Evolutionary conservation across 2,797 vertebrate genomes (phyloP), one percentile per base, ranked within the genome.

Genomic region (Sebastes cheni): DNA sequence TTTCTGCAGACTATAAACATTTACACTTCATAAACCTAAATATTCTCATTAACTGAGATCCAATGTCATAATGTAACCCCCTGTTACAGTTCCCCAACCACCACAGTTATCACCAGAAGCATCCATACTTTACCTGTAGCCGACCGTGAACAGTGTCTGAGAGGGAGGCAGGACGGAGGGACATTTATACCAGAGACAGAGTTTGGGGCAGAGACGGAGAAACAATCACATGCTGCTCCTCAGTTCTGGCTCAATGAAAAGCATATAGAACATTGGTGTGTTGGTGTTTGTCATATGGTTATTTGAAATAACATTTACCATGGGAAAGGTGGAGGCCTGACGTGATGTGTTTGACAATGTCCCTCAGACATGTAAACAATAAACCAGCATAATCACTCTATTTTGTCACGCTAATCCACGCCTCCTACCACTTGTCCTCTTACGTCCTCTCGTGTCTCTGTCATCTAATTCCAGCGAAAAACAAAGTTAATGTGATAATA

Each of bases 61-160:
- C 58, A 20, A 9, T 11, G 27, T 14, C 20, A 18, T 29, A 50
- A 46, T 50, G 6, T 29, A 23, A 62, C 27, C 23, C 10, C 32
- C 25, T 54, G 6, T 42, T 58, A 36, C 0, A 22, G 8, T 54
- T 56, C 32, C 55, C 66, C 14, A 56, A 11, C n/a, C 60, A 65
- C 14, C 25, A 62, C 34, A 23, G 16, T 65, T 65, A 65, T 65
- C 62, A 42, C 8, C 34, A 55, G 7, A 80, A 8, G 14, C 11
- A 67, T 56, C 10, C 27, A 23, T 65, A 84, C 82, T 65, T 5
- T 84, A 86, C 84, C 84, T 82, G 75, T 6, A 59, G 62, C 5
- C 8, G 72, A 27, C 32, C 42, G 9, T 36, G 70, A 16, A 55
- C 14, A 3, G n/a, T 18, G 67, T 34, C 8, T 25, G 2, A 30